phyloP scores from a whole-genome alignment of 2,888 invertebrate genomes.

The Epirrhoe tristata region DNA sequence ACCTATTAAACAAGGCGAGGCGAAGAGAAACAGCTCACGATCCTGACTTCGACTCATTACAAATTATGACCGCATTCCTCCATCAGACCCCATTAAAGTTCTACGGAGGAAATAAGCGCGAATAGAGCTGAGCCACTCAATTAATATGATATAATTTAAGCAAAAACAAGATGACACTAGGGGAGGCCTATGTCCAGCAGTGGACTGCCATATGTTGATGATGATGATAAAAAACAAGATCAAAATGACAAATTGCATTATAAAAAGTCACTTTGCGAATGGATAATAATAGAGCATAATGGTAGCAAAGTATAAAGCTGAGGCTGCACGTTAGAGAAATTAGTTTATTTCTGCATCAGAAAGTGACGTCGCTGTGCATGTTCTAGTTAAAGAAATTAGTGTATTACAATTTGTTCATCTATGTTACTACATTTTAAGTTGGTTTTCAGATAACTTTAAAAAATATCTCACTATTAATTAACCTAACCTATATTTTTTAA shows the following conservation, averaged over 20 bases:
- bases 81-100: constrained; percentile 68
- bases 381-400: neutral
- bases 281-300: constrained; percentile 40
- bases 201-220: too few species aligned
- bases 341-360: neutral
- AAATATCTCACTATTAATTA: too few species aligned
- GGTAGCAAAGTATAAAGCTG: constrained; percentile 25
- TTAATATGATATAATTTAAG: constrained; percentile 73
- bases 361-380: neutral
- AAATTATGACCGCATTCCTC: constrained; percentile 84
- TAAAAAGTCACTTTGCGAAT: constrained; percentile 56
- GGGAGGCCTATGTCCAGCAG: too few species aligned
- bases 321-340: constrained; percentile 19
- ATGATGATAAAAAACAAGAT: too few species aligned
- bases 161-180: constrained; percentile 70
- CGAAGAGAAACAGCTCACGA: constrained; percentile 81
- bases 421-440: too few species aligned
- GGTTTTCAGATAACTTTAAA: too few species aligned
- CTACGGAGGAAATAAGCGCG: constrained; percentile 62
- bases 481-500: neutral
- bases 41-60: constrained; percentile 75
- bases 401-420: too few species aligned
- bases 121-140: constrained; percentile 57
- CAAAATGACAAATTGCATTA: constrained; percentile 71
- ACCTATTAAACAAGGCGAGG: constrained; percentile 76